These are phyloP conservation scores for Tholera decimalis DNA, from an alignment of 2,888 invertebrate genomes.

Conservation along the genomic window DNA sequence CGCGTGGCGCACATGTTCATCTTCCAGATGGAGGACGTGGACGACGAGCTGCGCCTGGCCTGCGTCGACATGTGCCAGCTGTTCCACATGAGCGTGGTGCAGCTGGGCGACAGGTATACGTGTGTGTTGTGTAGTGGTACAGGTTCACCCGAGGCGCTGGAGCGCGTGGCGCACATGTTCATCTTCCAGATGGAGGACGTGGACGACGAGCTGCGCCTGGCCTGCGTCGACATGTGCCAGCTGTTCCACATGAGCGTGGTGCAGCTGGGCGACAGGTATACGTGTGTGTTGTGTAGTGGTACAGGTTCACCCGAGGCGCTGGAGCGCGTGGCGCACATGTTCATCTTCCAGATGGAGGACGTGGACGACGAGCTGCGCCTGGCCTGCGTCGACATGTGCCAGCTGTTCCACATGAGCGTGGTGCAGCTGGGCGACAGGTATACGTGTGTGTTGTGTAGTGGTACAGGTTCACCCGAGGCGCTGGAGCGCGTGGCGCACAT, in stretches of 20 bases:
- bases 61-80: constrained; percentile 96
- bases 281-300: background rate
- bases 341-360: constrained; percentile 92
- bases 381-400: constrained; percentile 95
- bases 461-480: constrained; percentile 95
- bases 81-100: constrained; percentile 95
- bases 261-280: no score
- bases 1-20: constrained; percentile 96
- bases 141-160: constrained; percentile 96
- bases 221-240: constrained; percentile 96
- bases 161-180: constrained; percentile 95
- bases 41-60: constrained; percentile 87
- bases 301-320: constrained; percentile 96
- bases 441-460: background rate
- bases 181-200: constrained; percentile 93
- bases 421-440: no score
- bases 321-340: constrained; percentile 95
- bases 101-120: no score
- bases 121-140: background rate
- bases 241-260: constrained; percentile 96
- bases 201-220: constrained; percentile 86
- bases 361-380: constrained; percentile 89
- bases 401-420: constrained; percentile 96
- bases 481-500: constrained; percentile 96
- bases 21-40: constrained; percentile 92